A percentile compares a stretch with the other conserved stretches of the same genome.
phyloP scores from a whole-genome alignment of 2,888 invertebrate species.

The Chymomyza amoena region DNA sequence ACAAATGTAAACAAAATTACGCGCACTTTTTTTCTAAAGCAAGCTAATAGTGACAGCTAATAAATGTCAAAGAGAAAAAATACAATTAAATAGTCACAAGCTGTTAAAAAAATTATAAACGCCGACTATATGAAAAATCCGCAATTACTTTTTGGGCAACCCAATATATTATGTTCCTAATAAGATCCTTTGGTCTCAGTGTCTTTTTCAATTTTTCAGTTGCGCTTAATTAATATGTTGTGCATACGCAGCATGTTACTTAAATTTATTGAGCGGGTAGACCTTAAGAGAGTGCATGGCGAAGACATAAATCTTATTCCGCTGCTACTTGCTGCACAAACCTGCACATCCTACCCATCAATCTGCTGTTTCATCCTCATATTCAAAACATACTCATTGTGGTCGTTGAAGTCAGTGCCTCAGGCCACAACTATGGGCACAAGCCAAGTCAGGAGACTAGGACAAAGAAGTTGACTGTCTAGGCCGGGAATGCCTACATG shows the following conservation, averaged over 20 bases:
- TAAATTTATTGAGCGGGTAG: slow-evolving; percentile 50
- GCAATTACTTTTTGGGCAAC: no score
- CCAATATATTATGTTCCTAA: neutral
- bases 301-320: slow-evolving; percentile 51
- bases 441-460: neutral
- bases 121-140: no score
- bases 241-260: slow-evolving; percentile 52
- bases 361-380: neutral
- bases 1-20: no score
- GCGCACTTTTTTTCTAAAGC: no score
- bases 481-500: slow-evolving; percentile 12
- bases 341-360: neutral
- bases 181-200: neutral
- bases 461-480: neutral
- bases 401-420: no score
- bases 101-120: no score
- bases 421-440: neutral
- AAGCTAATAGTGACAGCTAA: no score
- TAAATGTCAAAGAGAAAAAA: no score
- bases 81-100: no score
- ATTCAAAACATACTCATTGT: slow-evolving; percentile 22
- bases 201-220: slow-evolving; percentile 46
- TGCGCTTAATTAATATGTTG: slow-evolving; percentile 60
- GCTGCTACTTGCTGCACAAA: neutral
- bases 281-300: slow-evolving; percentile 17